phyloP scores from a whole-genome alignment of 1,140 invertebrate genomes.

The Cydia pomonella region DNA sequence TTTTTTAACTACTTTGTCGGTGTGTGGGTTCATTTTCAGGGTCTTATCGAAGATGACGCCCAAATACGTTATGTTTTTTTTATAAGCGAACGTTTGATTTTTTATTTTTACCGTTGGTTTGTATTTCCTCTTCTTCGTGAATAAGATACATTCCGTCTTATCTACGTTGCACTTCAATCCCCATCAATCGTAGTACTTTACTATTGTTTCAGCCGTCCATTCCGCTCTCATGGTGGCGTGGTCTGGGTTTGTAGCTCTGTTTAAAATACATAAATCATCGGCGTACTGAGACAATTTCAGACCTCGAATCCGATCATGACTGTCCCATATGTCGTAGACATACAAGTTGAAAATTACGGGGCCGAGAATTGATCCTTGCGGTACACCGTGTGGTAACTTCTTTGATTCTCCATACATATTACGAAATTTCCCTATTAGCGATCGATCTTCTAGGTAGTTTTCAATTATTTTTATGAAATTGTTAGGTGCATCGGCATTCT shows the following conservation, averaged over 20 bases:
- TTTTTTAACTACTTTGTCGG: background rate
- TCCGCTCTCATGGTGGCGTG: too few relatives aligned
- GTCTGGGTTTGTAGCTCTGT: too few relatives aligned
- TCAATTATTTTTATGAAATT: constrained; percentile 36
- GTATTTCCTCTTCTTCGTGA: constrained; percentile 28
- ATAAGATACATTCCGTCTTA: too few relatives aligned
- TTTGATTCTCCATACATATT: constrained; percentile 2
- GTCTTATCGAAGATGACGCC: constrained; percentile 17
- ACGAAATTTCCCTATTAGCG: constrained; percentile 30
- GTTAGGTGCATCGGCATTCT: constrained; percentile 17
- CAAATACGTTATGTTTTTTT: constrained; percentile 29
- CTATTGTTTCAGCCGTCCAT: constrained; percentile 30
- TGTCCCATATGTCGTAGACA: too few relatives aligned
- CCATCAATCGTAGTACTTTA: constrained; percentile 35
- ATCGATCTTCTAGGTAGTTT: constrained; percentile 34
- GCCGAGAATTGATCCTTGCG: constrained; percentile 37
- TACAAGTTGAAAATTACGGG: constrained; percentile 35
- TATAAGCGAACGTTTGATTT: constrained; percentile 14
- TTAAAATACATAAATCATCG: too few relatives aligned
- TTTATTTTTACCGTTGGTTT: constrained; percentile 32
- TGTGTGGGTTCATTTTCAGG: background rate
- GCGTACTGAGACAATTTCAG: too few relatives aligned
- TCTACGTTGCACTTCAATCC: constrained; percentile 34
- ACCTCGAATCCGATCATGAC: too few relatives aligned
- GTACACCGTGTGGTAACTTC: constrained; percentile 30